Conservation (phyloP, 2,797 vertebrate species). For the Sus cebifrons region DNA sequence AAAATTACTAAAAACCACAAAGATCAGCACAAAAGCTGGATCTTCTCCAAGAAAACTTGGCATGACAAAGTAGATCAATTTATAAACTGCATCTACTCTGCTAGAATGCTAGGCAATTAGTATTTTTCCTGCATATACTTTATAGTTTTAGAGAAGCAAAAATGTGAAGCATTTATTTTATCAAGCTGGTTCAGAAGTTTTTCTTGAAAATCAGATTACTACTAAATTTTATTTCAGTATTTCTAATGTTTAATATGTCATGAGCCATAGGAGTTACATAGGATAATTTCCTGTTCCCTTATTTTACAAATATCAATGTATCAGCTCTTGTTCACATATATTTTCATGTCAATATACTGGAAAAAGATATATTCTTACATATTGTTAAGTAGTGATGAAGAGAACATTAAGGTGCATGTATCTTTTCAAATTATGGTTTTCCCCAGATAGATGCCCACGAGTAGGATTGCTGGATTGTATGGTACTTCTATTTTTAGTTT, state of each 20-base stretch:
- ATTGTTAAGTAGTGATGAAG: background rate
- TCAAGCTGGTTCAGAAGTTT: background rate
- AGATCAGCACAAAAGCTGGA: slow-evolving; percentile 74
- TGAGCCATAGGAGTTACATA: background rate
- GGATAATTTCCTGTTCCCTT: background rate
- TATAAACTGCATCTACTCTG: slow-evolving; percentile 48
- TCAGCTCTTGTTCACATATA: background rate
- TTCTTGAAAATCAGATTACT: slow-evolving; percentile 24
- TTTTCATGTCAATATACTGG: background rate
- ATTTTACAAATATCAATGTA: background rate
- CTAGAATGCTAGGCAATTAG: slow-evolving; percentile 40
- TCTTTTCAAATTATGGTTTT: no score
- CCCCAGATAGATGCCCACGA: no score
- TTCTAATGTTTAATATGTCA: background rate
- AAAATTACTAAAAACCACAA: slow-evolving; percentile 73
- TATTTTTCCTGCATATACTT: slow-evolving; percentile 32
- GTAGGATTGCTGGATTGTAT: no score
- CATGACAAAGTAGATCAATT: slow-evolving; percentile 66
- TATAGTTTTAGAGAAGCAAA: background rate
- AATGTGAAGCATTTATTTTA: slow-evolving; percentile 38
- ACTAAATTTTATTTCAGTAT: background rate
- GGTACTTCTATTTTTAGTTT: no score
- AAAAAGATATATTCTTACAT: background rate
- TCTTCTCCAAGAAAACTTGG: slow-evolving; percentile 75
- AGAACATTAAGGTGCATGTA: no score